Percentiles rank a stretch among this genome's conserved stretches.
These are phyloP conservation scores for Xanthorhoe spadicearia DNA, from an alignment of 2,888 invertebrate genomes.

Conservation along the genomic window DNA sequence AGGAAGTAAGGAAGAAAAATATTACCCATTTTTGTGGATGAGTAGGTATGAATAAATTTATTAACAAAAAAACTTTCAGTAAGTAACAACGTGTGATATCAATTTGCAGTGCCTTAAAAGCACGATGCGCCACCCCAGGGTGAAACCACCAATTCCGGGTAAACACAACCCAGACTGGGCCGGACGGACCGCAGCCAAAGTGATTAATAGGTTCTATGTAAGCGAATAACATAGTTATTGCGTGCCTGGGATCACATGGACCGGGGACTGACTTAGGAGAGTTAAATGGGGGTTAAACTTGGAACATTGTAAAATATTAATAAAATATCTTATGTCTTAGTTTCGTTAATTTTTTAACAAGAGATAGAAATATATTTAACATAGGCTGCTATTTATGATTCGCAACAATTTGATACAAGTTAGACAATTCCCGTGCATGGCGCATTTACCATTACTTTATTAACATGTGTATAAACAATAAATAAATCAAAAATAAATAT, in stretches of 20 bases:
- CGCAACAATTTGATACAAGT: too few species aligned
- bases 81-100: background rate
- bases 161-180: conserved; percentile 21
- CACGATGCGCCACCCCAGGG: conserved; percentile 1
- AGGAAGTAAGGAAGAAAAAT: too few species aligned
- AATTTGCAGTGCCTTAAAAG: background rate
- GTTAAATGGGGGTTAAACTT: background rate
- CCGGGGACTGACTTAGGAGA: conserved; percentile 7
- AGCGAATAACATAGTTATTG: conserved; percentile 49
- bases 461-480: too few species aligned
- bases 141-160: conserved; percentile 27
- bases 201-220: conserved; percentile 52
- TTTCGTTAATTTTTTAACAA: too few species aligned
- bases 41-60: background rate
- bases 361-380: too few species aligned
- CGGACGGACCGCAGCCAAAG: conserved; percentile 30
- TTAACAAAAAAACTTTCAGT: background rate
- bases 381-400: too few species aligned
- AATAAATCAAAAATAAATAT: too few species aligned
- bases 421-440: too few species aligned
- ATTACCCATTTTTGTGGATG: too few species aligned
- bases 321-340: too few species aligned
- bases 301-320: background rate
- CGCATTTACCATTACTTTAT: too few species aligned
- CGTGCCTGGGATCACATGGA: conserved; percentile 8